Evolutionary conservation across 2,888 invertebrate species (phyloP), one percentile per base, ranked within the genome.

Genomic region (Acrobasis consociella): DNA sequence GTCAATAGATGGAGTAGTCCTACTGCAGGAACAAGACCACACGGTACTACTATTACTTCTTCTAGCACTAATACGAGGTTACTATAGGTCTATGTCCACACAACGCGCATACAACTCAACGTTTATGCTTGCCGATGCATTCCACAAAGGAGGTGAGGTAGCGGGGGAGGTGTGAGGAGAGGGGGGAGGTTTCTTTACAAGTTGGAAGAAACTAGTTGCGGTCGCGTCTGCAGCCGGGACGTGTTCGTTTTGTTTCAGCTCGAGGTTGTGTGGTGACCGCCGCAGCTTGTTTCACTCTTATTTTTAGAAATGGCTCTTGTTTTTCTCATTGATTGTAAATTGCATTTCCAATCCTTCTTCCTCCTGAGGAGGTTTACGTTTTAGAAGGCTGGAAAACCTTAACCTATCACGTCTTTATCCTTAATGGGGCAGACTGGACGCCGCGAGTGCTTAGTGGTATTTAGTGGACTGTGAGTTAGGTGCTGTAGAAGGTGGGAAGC

Each of bases 131-230:
- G 38, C 55, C 38, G 55, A 38, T 55, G 55, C 55, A 55, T 55
- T 55, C 16, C 38, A 39, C 38, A 9, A 17, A 50, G n/a, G 37
- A 37, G 15, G 1, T 1, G n/a, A 7, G 10, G 38, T 15, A 9
- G 15, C 13, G 39, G 15, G 10, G 55, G 15, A 10, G 55, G 55
- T 15, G n/a, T 37, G 31, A 13, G 13, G 52, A 16, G 38, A 15
- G 31, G 52, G 31, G 37, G 22, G 5, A 31, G 31, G 31, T 22
- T 55, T 37, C 38, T 16, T 53, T 38, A 11, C 55, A 9, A 55
- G 38, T 55, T 55, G 39, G 39, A 55, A 55, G 55, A 55, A 55
- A 55, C 38, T 55, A 39, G 55, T 39, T 9, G 38, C 37, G 9
- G 38, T 37, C 38, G 55, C 15, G n/a, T 38, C 38, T 37, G 16